Evolutionary conservation across 2,888 invertebrate species (phyloP).

Genomic region (Octonoba sinensis): DNA sequence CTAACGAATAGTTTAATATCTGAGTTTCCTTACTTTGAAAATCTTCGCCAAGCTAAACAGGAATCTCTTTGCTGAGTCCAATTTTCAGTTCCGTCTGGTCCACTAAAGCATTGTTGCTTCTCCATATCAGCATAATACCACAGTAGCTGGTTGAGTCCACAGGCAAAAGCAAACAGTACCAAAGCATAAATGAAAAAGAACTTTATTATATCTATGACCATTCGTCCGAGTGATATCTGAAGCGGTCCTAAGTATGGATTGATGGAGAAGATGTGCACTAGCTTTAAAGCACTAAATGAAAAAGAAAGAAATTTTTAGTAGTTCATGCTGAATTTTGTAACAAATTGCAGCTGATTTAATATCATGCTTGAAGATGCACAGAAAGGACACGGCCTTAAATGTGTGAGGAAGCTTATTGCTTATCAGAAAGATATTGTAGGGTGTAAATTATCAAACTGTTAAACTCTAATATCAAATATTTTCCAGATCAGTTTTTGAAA

Average conservation of each 20-base stretch:
- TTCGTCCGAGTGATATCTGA: slow-evolving; percentile 74
- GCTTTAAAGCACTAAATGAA: slow-evolving; percentile 73
- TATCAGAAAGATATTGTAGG: too few relatives aligned
- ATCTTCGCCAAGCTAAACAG: slow-evolving; percentile 66
- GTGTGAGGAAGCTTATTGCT: too few relatives aligned
- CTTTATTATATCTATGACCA: slow-evolving; percentile 74
- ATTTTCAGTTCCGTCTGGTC: slow-evolving; percentile 70
- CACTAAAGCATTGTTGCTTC: slow-evolving; percentile 82
- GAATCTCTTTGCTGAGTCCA: slow-evolving; percentile 61
- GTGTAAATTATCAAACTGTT: too few relatives aligned
- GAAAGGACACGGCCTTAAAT: too few relatives aligned
- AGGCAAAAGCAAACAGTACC: slow-evolving; percentile 67
- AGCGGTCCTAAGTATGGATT: slow-evolving; percentile 74
- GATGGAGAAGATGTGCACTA: slow-evolving; percentile 75
- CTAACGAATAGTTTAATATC: too few relatives aligned
- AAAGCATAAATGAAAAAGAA: slow-evolving; percentile 72
- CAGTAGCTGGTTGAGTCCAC: slow-evolving; percentile 79
- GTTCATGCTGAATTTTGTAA: neutral
- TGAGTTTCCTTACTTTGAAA: slow-evolving; percentile 72
- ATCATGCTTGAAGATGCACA: too few relatives aligned
- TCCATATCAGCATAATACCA: slow-evolving; percentile 93
- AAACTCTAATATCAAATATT: too few relatives aligned
- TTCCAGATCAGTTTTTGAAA: too few relatives aligned
- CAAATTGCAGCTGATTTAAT: neutral
- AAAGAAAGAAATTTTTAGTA: neutral